These are phyloP conservation scores for Callochromis pleurospilus DNA, from an alignment of 2,113 vertebrate genomes.

Conservation along the genomic window DNA sequence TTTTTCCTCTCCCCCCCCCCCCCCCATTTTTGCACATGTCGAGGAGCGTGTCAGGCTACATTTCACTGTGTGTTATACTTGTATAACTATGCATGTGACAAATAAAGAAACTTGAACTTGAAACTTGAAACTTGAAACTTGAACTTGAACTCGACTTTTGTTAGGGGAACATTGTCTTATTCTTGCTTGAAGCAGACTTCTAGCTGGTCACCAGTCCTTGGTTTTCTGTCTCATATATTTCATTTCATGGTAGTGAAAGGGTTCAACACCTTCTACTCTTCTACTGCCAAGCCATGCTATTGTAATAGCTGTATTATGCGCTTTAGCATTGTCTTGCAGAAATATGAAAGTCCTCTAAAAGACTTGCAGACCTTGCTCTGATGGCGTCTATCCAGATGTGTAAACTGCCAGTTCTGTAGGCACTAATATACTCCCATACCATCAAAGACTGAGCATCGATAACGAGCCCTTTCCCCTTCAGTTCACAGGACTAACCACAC, in stretches of 20 bases:
- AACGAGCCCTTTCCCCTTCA: neutral
- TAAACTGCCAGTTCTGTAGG: neutral
- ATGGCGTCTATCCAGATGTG: neutral
- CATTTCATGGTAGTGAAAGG: neutral
- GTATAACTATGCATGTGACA: too few species aligned
- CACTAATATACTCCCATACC: neutral
- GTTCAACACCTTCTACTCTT: neutral
- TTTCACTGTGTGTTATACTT: too few species aligned
- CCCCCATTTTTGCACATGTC: too few species aligned
- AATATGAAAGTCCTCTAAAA: neutral
- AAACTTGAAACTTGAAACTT: too few species aligned
- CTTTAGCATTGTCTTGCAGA: neutral
- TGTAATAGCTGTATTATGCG: neutral
- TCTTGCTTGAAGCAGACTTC: neutral
- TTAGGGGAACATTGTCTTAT: neutral
- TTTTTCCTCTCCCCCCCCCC: rapidly evolving
- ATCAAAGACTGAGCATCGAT: rapidly evolving
- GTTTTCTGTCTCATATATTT: neutral
- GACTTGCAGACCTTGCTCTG: neutral
- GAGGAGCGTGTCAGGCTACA: too few species aligned
- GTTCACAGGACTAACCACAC: neutral
- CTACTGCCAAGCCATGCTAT: neutral
- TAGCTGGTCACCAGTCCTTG: neutral
- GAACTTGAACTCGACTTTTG: neutral
- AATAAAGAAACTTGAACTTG: too few species aligned